These are phyloP conservation scores for Sisor rabdophorus DNA, from an alignment of 2,113 vertebrate genomes.

Conservation along the genomic window DNA sequence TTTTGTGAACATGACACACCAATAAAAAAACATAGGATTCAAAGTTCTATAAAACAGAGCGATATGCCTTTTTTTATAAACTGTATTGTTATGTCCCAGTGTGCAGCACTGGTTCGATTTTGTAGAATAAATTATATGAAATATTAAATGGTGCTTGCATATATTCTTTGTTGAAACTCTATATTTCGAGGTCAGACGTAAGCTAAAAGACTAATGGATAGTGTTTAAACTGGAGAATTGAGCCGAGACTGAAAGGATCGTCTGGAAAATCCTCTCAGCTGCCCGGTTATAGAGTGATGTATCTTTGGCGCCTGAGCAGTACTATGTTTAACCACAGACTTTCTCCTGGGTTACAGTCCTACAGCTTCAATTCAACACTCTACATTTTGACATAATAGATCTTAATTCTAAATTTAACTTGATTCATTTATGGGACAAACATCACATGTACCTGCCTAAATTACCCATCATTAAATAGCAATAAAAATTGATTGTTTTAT, in stretches of 20 bases:
- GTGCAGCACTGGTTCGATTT: neutral
- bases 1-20: neutral
- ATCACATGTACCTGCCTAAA: neutral
- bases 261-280: neutral
- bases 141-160: neutral
- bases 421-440: neutral
- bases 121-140: neutral
- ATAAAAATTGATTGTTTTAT: neutral
- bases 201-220: neutral
- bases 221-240: neutral
- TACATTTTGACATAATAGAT: neutral
- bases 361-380: neutral
- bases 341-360: neutral
- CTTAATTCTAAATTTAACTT: neutral
- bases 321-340: neutral
- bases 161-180: neutral
- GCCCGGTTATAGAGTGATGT: conserved; percentile 21
- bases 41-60: neutral
- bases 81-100: neutral
- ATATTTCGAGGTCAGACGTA: neutral
- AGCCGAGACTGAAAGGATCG: neutral
- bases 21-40: neutral
- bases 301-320: neutral
- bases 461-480: neutral
- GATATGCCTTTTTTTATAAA: neutral